Conservation (phyloP, 2,888 invertebrate species). For the Scaptomyza caliginosa region DNA sequence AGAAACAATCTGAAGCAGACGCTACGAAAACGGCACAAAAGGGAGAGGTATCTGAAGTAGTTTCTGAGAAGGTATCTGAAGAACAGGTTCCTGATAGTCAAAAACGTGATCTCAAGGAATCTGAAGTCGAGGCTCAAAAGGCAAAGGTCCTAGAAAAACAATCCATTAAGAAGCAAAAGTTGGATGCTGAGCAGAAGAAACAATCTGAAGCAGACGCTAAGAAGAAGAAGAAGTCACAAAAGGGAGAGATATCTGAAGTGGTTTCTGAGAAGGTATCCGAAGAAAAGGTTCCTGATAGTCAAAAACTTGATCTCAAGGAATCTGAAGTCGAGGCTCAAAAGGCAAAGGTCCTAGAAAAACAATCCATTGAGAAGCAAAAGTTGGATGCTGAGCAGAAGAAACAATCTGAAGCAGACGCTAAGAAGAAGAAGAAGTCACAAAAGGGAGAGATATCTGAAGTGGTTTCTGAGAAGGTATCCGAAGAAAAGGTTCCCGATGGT, state of each 20-base stretch:
- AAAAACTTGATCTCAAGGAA: conserved; percentile 15
- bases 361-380: conserved; percentile 8
- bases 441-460: conserved; percentile 11
- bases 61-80: conserved; percentile 30
- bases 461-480: conserved; percentile 12
- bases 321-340: conserved; percentile 10
- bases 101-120: conserved; percentile 7
- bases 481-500: conserved; percentile 17
- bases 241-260: conserved; percentile 28
- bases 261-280: conserved; percentile 5
- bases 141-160: conserved; percentile 16
- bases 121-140: conserved; percentile 12
- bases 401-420: neutral
- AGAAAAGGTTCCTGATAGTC: conserved; percentile 5
- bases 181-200: conserved; percentile 35
- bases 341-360: conserved; percentile 14
- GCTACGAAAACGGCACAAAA: neutral
- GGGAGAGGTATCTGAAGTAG: conserved; percentile 26
- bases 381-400: conserved; percentile 29
- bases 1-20: conserved; percentile 7
- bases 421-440: neutral
- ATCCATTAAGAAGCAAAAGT: conserved; percentile 6
- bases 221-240: neutral
- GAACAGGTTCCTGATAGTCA: conserved; percentile 29
- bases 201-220: conserved; percentile 5